A percentile compares a stretch with the other conserved stretches of the same genome.
Conservation (phyloP, 2,113 vertebrate genomes). For the Rynchops niger region DNA sequence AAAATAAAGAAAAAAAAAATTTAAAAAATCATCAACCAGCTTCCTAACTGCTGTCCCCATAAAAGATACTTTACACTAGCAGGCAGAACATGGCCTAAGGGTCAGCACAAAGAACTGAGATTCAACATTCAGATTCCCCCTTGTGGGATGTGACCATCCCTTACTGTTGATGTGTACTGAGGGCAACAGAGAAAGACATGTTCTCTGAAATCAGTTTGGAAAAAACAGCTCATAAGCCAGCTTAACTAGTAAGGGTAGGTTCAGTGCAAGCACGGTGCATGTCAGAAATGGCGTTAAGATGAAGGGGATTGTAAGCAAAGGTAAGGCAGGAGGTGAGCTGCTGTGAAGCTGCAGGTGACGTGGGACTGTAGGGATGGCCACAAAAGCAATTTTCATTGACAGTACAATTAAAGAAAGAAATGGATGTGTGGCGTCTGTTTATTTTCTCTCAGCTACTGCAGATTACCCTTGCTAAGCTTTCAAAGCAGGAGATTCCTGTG, state of each 20-base stretch:
- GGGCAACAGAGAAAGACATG: neutral
- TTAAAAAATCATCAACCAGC: neutral
- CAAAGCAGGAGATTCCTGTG: neutral
- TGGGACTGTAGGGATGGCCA: neutral
- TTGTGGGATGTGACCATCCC: no score
- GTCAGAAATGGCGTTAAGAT: neutral
- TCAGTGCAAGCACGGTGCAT: accelerated
- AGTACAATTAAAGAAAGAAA: neutral
- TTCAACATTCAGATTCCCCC: neutral
- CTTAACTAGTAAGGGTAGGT: neutral
- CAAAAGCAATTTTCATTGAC: neutral
- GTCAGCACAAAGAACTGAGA: neutral
- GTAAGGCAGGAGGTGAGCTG: neutral
- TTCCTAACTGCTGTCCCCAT: neutral
- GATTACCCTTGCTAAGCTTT: neutral
- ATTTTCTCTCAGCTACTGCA: neutral
- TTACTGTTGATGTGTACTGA: neutral
- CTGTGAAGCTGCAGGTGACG: neutral
- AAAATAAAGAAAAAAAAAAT: neutral
- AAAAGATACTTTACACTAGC: neutral
- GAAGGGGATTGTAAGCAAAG: neutral
- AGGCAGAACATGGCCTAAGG: neutral
- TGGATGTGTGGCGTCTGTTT: accelerated
- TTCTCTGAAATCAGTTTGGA: neutral
- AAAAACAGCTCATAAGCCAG: neutral